Base-by-base conservation (phyloP, 2,888 invertebrate species). In the Fabriciana adippe region DNA sequence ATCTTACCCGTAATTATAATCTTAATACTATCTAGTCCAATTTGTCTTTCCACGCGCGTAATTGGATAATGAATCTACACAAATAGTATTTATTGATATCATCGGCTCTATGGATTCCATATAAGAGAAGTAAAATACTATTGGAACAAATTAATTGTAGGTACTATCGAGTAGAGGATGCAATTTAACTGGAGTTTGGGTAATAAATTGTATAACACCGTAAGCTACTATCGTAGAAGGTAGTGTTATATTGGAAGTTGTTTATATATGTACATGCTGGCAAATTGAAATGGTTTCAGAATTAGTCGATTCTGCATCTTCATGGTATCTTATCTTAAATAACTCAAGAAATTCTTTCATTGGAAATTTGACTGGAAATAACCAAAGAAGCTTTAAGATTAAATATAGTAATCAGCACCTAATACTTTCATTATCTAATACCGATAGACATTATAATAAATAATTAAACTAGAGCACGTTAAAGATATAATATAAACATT, bases 151-250 rank as follows among this genome's bases (percentile, higher is more conserved):
- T 69, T 69, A 71, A 67, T 71, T 71, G 64, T 71, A 71, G 65
- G 67, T 67, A 67, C 67, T 69, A 69, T 69, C 69, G 69, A 71
- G 67, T 65, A 55, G 71, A 71, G 65, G 62, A 71, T 71, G 69
- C 67, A 71, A 71, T 71, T 71, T 71, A 71, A 71, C 71, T 71
- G 64, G 71, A 71, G 66, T 68, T 71, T 65, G 64, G 71, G 67
- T 65, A 71, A 67, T 71, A 71, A 71, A 71, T 71, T 71, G 67
- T 65, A 70, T 70, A 69, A 67, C 67, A 64, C 55, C 69, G 65
- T 71, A 71, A 69, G 67, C 69, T 69, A 57, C 64, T 67, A 71
- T 67, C 69, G 67, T 60, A 62, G 67, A 65, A 69, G 69, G 67
- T 65, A 65, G 67, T 57, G 53, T 55, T 57, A 31, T 56, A 35